Evolutionary conservation across 1,140 invertebrate genomes (phyloP).

Genomic region (Drosophila obscura): DNA sequence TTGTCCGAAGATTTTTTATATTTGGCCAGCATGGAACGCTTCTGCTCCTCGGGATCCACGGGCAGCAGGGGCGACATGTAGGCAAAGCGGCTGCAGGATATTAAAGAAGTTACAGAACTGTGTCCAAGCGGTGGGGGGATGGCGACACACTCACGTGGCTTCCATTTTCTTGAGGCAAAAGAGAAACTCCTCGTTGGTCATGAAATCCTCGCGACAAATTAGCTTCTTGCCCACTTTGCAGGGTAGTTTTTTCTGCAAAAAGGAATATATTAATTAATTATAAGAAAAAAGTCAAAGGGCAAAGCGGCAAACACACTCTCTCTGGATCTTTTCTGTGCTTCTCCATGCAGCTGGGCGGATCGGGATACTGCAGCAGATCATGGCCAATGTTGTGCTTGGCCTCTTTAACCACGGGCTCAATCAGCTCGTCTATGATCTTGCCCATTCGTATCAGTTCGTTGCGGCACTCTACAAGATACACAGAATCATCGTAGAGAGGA

Average conservation of each 20-base stretch:
- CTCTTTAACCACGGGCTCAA: conserved; percentile 58
- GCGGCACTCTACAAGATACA: conserved; percentile 59
- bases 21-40: conserved; percentile 54
- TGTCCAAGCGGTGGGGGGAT: background rate
- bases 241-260: conserved; percentile 8
- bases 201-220: conserved; percentile 51
- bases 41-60: conserved; percentile 85
- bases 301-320: background rate
- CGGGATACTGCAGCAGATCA: background rate
- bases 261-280: too few species aligned
- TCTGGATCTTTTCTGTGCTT: background rate
- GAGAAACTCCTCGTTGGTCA: conserved; percentile 56
- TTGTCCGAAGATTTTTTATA: conserved; percentile 50
- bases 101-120: background rate
- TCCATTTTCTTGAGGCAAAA: conserved; percentile 66
- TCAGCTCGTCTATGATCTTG: conserved; percentile 73
- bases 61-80: conserved; percentile 84
- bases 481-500: background rate
- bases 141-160: conserved; percentile 44
- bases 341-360: conserved; percentile 2
- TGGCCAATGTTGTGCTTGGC: conserved; percentile 45
- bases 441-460: conserved; percentile 75
- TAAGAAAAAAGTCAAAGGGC: background rate
- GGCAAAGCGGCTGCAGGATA: conserved; percentile 72
- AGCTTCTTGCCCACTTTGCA: conserved; percentile 22